Evolutionary conservation across 2,113 vertebrate species (phyloP).

Genomic region (Proterorhinus semilunaris): DNA sequence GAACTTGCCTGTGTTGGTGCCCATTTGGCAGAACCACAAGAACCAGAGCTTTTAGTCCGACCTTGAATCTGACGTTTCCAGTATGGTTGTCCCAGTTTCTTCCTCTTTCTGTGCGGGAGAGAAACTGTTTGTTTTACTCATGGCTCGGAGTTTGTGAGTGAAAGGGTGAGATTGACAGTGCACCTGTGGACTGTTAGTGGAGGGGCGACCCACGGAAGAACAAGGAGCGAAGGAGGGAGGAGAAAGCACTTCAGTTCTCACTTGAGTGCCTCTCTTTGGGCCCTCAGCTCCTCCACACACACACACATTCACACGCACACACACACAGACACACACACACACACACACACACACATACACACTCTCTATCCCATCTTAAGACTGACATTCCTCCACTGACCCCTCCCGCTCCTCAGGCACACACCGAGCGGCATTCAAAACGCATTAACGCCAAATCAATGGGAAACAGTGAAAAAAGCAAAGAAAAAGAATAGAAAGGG

Average conservation of each 20-base stretch:
- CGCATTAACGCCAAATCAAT: constrained; percentile 99
- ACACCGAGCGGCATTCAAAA: constrained; percentile 99
- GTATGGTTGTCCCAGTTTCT: constrained; percentile 7
- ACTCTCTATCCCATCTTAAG: constrained; percentile 85
- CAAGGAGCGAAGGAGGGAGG: constrained; percentile 29
- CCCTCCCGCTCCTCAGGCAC: constrained; percentile 62
- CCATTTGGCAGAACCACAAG: no score
- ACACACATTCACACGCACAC: no score
- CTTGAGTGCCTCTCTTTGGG: constrained; percentile 99
- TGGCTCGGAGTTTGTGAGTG: constrained; percentile 34
- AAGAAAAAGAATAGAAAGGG: constrained; percentile 80
- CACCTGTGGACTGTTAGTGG: constrained; percentile 67
- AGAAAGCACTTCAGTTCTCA: constrained; percentile 98
- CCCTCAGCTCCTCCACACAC: constrained; percentile 64
- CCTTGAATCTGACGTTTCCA: constrained; percentile 7
- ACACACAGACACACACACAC: constrained; percentile 59
- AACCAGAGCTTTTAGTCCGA: background rate
- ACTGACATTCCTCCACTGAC: constrained; percentile 97
- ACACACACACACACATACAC: background rate
- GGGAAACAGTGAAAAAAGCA: constrained; percentile 92
- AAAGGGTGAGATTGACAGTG: constrained; percentile 63
- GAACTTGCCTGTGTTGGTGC: no score
- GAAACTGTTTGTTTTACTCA: constrained; percentile 64
- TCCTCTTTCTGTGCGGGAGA: constrained; percentile 14
- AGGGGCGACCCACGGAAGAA: constrained; percentile 54